These are phyloP conservation scores for Pharmacophagus antenor DNA, from an alignment of 2,888 invertebrate species.

Conservation along the genomic window DNA sequence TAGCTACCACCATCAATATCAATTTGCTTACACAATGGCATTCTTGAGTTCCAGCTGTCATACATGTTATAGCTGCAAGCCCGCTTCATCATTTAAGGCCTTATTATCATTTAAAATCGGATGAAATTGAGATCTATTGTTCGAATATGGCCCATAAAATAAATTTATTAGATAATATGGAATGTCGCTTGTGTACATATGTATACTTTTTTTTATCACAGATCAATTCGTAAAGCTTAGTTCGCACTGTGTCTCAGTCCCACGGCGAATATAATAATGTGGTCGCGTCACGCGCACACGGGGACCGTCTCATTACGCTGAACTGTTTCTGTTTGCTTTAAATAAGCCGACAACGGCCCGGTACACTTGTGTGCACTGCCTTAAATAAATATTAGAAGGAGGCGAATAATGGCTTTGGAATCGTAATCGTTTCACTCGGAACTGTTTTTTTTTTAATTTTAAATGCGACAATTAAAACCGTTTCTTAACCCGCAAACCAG, in stretches of 20 bases:
- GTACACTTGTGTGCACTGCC: slow-evolving; percentile 43
- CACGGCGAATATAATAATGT: slow-evolving; percentile 60
- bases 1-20: no score
- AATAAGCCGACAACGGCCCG: slow-evolving; percentile 52
- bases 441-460: slow-evolving; percentile 20
- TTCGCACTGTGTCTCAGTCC: slow-evolving; percentile 36
- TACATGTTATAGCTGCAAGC: no score
- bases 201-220: no score
- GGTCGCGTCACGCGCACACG: slow-evolving; percentile 65
- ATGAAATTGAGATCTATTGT: no score
- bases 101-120: no score
- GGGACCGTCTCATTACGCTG: slow-evolving; percentile 65
- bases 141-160: no score
- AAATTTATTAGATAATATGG: no score
- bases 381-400: slow-evolving; percentile 39
- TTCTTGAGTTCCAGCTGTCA: no score
- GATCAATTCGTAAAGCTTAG: slow-evolving; percentile 5
- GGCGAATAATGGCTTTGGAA: slow-evolving; percentile 26
- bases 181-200: no score
- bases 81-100: no score
- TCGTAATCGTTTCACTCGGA: slow-evolving; percentile 28
- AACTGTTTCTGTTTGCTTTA: slow-evolving; percentile 65
- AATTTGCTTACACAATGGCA: no score
- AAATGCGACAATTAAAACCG: background rate
- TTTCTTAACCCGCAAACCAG: background rate